Conservation (phyloP, 2,888 invertebrate genomes). For the Phasia obesa region DNA sequence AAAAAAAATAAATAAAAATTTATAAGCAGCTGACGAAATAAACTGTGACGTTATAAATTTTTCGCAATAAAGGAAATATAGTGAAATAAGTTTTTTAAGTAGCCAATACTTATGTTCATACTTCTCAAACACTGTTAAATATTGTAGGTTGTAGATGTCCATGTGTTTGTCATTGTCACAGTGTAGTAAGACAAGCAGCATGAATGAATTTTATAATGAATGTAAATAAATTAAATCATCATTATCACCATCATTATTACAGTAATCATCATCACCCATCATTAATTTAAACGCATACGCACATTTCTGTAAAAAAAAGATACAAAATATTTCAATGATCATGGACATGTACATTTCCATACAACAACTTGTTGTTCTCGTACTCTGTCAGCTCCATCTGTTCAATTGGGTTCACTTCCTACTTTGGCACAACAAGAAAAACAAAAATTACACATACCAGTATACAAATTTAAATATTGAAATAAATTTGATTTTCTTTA, state of each 20-base stretch:
- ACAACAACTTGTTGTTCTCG: slow-evolving; percentile 57
- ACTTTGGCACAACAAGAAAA: slow-evolving; percentile 72
- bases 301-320: slow-evolving; percentile 16
- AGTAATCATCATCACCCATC: slow-evolving; percentile 57
- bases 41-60: slow-evolving; percentile 68
- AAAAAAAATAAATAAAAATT: not conserved
- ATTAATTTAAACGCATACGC: slow-evolving; percentile 65
- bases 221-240: slow-evolving; percentile 47
- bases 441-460: not conserved
- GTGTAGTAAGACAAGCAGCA: slow-evolving; percentile 26
- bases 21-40: slow-evolving; percentile 65
- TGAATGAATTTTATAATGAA: slow-evolving; percentile 59
- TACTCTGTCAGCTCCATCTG: slow-evolving; percentile 61
- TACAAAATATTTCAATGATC: slow-evolving; percentile 10
- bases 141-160: slow-evolving; percentile 52
- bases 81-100: slow-evolving; percentile 26
- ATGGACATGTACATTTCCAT: slow-evolving; percentile 51
- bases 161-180: slow-evolving; percentile 47
- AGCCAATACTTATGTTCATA: slow-evolving; percentile 47
- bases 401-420: slow-evolving; percentile 81
- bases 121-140: slow-evolving; percentile 27
- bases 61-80: slow-evolving; percentile 65
- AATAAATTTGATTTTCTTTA: slow-evolving; percentile 49
- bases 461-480: slow-evolving; percentile 19
- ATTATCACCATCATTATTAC: slow-evolving; percentile 39